A percentile compares a stretch with the other conserved stretches of the same genome.
Evolutionary conservation across 2,888 invertebrate species (phyloP).

Genomic region (Rotaria sp.): DNA sequence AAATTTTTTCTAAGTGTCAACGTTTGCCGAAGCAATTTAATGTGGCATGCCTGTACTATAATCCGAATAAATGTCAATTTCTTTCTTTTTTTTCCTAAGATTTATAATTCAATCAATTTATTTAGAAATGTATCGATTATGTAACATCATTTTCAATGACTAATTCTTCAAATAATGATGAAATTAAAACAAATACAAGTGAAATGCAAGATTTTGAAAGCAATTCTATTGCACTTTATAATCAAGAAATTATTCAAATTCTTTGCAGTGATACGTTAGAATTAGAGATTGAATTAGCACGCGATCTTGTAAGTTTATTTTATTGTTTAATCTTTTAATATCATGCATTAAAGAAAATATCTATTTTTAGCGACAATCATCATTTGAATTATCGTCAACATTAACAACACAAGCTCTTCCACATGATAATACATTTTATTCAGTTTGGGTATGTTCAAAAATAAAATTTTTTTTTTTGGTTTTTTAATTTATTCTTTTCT

Average conservation of each 20-base stretch:
- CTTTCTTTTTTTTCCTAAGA: background rate
- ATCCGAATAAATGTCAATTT: no score
- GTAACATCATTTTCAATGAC: background rate
- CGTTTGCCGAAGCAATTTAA: no score
- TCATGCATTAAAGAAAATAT: background rate
- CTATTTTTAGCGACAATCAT: background rate
- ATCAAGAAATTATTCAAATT: conserved; percentile 28
- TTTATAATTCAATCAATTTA: background rate
- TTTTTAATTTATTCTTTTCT: background rate
- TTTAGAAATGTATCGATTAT: conserved; percentile 8
- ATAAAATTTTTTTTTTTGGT: background rate
- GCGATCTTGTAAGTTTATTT: background rate
- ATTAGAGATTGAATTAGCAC: conserved; percentile 29
- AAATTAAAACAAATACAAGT: background rate
- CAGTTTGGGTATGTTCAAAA: background rate
- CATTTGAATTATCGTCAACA: background rate
- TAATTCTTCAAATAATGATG: background rate
- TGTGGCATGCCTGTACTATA: no score
- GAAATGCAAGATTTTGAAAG: background rate
- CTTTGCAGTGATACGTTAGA: conserved; percentile 24
- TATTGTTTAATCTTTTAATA: background rate
- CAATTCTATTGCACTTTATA: background rate
- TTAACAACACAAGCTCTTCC: background rate
- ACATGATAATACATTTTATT: background rate
- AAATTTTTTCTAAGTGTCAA: no score